These are phyloP conservation scores for Drosophila melanica DNA, from an alignment of 1,140 invertebrate genomes.

Conservation along the genomic window DNA sequence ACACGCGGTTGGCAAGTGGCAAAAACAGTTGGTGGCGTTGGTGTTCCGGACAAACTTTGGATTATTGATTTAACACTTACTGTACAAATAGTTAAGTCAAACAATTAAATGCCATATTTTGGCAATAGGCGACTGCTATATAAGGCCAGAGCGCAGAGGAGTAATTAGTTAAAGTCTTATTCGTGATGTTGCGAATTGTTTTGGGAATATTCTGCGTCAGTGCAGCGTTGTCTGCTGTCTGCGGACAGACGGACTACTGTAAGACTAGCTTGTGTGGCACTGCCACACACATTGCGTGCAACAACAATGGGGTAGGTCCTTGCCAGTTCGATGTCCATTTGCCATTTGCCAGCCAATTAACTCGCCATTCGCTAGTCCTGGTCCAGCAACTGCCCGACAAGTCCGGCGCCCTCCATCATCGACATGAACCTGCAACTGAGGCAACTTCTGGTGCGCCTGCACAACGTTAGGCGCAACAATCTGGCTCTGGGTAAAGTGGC, in stretches of 20 bases:
- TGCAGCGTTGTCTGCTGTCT: constrained; percentile 5
- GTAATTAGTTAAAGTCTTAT: background rate
- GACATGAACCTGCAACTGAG: background rate
- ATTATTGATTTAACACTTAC: constrained; percentile 13
- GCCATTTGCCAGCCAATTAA: background rate
- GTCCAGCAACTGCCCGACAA: constrained; percentile 41
- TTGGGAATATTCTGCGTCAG: constrained; percentile 11
- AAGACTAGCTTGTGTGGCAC: constrained; percentile 7
- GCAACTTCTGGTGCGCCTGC: constrained; percentile 12
- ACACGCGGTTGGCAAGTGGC: background rate
- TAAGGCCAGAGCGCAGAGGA: background rate
- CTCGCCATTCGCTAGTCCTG: constrained; percentile 26
- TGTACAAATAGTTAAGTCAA: constrained; percentile 38
- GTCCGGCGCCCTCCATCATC: constrained; percentile 24
- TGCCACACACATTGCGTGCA: constrained; percentile 51
- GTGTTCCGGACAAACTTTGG: constrained; percentile 1
- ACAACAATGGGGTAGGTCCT: constrained; percentile 51
- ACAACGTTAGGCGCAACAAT: constrained; percentile 53
- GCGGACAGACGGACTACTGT: constrained; percentile 42
- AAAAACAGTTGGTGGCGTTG: constrained; percentile 14
- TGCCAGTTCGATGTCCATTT: background rate
- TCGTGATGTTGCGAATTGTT: constrained; percentile 39
- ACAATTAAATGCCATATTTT: constrained; percentile 18
- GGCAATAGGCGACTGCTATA: constrained; percentile 11
- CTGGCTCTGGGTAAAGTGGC: constrained; percentile 49